A percentile compares a stretch with the other conserved stretches of the same genome.
These are phyloP conservation scores for Eurypyga helias DNA, from an alignment of 2,113 vertebrate genomes.

Conservation along the genomic window DNA sequence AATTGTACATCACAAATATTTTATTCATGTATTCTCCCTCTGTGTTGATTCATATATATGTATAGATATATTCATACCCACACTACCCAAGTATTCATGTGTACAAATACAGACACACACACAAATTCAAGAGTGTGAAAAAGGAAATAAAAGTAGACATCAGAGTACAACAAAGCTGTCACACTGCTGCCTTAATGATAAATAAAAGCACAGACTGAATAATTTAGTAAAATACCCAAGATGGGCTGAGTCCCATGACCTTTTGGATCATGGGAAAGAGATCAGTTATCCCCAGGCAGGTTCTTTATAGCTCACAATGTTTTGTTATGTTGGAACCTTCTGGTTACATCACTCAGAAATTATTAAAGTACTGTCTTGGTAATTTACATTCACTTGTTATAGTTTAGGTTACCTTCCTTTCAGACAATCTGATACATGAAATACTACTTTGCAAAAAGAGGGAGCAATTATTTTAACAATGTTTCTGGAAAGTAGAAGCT, in stretches of 20 bases:
- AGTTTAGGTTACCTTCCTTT: conserved; percentile 38
- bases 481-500: conserved; percentile 48
- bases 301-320: conserved; percentile 1
- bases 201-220: conserved; percentile 25
- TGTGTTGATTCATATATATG: background rate
- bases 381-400: background rate
- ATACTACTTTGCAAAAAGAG: conserved; percentile 39
- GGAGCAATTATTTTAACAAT: conserved; percentile 70
- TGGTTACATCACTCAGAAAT: background rate
- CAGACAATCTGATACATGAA: conserved; percentile 18
- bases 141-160: conserved; percentile 35
- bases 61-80: background rate
- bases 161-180: conserved; percentile 29
- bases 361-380: background rate
- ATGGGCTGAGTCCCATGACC: background rate
- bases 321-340: background rate
- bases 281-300: background rate
- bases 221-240: conserved; percentile 43
- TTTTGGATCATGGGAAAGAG: conserved; percentile 18
- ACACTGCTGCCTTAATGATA: conserved; percentile 18
- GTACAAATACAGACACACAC: background rate
- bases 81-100: background rate
- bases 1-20: background rate
- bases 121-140: background rate
- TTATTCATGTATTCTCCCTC: background rate